phyloP scores from a whole-genome alignment of 2,113 vertebrate species.

The Aldabrachelys gigantea region DNA sequence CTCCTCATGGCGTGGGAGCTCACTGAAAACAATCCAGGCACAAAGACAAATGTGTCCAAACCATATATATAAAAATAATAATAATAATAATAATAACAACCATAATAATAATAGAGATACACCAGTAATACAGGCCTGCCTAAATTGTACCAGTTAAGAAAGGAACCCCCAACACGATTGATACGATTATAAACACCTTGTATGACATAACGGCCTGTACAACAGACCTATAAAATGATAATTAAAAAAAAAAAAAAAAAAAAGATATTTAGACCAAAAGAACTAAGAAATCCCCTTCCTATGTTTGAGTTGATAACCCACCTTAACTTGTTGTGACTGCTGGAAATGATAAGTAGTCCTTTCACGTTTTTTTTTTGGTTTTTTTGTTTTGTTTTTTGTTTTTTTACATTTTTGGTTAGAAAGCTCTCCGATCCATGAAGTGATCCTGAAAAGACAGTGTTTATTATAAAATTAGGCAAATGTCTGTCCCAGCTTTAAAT shows the following conservation, averaged over 20 bases:
- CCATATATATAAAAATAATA: conserved; percentile 79
- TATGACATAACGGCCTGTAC: conserved; percentile 89
- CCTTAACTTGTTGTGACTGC: conserved; percentile 85
- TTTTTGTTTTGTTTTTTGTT: conserved; percentile 55
- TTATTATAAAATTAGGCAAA: conserved; percentile 90
- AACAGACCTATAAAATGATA: conserved; percentile 87
- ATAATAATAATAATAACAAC: conserved; percentile 74
- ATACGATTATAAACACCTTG: conserved; percentile 92
- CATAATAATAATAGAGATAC: conserved; percentile 77
- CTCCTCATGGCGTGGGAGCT: conserved; percentile 76
- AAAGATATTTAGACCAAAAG: conserved; percentile 76
- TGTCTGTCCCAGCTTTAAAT: conserved; percentile 80
- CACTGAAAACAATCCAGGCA: conserved; percentile 84
- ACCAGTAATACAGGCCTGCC: conserved; percentile 88
- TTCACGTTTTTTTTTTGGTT: conserved; percentile 75
- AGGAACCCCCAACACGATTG: conserved; percentile 86
- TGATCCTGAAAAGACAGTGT: conserved; percentile 89
- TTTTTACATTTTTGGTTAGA: conserved; percentile 94
- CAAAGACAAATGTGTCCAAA: conserved; percentile 82
- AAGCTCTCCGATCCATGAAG: conserved; percentile 89
- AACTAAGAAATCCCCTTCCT: conserved; percentile 82
- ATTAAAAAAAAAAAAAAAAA: conserved; percentile 73
- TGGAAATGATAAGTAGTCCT: conserved; percentile 88
- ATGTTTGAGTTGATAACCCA: conserved; percentile 85
- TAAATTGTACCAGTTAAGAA: conserved; percentile 90